phyloP scores from a whole-genome alignment of 1,140 invertebrate species.

The Akabosia matsudoensis region DNA sequence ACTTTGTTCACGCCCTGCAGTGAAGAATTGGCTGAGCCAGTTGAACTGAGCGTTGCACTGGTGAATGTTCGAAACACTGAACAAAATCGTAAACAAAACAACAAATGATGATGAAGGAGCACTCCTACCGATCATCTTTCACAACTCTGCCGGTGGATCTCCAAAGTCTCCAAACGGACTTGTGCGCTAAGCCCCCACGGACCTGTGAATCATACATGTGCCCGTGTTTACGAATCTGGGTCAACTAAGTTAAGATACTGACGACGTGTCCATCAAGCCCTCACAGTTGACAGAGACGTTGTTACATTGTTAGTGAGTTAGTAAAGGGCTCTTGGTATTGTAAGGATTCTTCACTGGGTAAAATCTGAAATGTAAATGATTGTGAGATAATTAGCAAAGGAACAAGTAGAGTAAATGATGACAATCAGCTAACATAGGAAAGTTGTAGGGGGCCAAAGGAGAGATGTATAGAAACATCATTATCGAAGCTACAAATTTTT shows the following conservation, averaged over 20 bases:
- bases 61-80: background rate
- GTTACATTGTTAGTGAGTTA: no score
- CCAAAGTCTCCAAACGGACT: background rate
- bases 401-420: background rate
- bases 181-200: background rate
- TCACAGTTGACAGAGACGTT: no score
- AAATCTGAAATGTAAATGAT: conserved; percentile 2
- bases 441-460: no score
- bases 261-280: no score
- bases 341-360: background rate
- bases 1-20: conserved; percentile 7
- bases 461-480: background rate
- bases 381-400: background rate
- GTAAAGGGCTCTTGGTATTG: background rate
- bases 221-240: background rate
- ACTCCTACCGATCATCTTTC: background rate
- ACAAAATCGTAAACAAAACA: background rate
- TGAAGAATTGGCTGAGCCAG: conserved; percentile 25
- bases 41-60: background rate
- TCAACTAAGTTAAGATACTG: no score
- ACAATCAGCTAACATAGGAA: background rate
- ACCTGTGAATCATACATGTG: background rate
- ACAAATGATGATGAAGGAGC: background rate
- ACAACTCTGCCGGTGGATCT: background rate
- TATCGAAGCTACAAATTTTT: background rate